Base-by-base conservation (phyloP, 2,888 invertebrate species). In the Subacronicta megacephala region DNA sequence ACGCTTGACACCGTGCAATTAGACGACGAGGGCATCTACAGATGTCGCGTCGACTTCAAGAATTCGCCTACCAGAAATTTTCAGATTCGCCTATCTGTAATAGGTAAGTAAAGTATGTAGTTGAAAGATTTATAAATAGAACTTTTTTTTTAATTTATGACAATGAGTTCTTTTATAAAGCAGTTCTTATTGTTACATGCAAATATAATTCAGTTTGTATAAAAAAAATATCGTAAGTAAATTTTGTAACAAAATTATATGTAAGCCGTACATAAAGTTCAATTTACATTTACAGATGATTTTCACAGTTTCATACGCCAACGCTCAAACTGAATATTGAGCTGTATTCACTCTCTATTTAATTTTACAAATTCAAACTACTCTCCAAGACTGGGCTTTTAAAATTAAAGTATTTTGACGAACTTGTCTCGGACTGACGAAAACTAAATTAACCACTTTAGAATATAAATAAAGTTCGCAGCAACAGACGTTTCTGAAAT, bases 21-120 rank as follows among this genome's bases (percentile, higher is more conserved):
- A 67, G 97, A 97, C 80, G 98, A 98, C 81, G 98, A 98, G 81
- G 98, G 98, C 51, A 93, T 95, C 52, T 98, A 98, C 90, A 95
- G 98, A 73, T 98, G 98, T 89, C 95, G 98, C 57, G 98, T 98
- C 43, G 98, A 98, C 93, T 98, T 98, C 90, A 96, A 97, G 80
- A 97, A 97, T 84, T 97, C 98, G 5, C 98, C 98, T 36, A 98
- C 98, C 29, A 95, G 98, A 75, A 98, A 97, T 90, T 97, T 97
- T 88, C 97, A 97, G 82, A 97, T 98, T 90, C 97, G 97, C 82
- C 95, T 98, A 72, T 97, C 97, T 84, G 98, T 98, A 82, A 97
- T 98, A 86, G 98, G 98, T 98, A 90, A 97, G 97, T 95, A 3
- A n/a, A 7, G 1, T 29, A 5, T 46, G 12, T 29, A 12, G n/a